A percentile compares a stretch with the other conserved stretches of the same genome.
Conservation (phyloP, 2,113 vertebrate species). For the Corythoichthys haematopterus region DNA sequence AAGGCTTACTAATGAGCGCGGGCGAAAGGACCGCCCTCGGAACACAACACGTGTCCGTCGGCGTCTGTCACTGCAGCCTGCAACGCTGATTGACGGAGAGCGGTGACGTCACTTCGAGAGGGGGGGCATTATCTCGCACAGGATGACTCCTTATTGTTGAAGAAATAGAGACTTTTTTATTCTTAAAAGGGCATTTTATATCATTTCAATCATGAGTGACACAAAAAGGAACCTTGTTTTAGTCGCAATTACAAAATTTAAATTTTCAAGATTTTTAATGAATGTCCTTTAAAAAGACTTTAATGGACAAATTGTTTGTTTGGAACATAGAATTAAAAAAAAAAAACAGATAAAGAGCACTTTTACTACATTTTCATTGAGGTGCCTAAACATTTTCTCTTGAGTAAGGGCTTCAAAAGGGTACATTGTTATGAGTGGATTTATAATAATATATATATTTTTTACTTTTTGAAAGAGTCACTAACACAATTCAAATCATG, state of each 20-base stretch:
- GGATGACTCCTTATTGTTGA: not conserved
- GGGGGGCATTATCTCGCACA: conserved; percentile 6
- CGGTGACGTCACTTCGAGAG: conserved; percentile 62
- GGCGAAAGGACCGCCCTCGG: conserved; percentile 60
- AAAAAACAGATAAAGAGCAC: too few species aligned
- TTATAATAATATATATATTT: not conserved
- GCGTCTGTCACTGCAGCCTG: conserved; percentile 58
- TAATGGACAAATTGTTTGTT: not conserved
- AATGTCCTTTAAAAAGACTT: not conserved
- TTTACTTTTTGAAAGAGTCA: not conserved
- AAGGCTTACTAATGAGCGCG: conserved; percentile 43
- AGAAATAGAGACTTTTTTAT: not conserved
- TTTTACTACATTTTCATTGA: not conserved
- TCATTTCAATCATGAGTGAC: not conserved
- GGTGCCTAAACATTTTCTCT: not conserved
- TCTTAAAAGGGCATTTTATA: not conserved
- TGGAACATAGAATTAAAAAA: not conserved
- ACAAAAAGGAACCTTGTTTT: not conserved
- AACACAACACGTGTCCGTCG: conserved; percentile 61
- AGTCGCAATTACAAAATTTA: not conserved
- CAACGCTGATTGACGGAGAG: conserved; percentile 61
- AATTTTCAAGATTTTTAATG: not conserved
- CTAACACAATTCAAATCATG: not conserved
- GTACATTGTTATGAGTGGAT: too few species aligned
- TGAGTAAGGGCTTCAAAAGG: too few species aligned